Conservation (phyloP, 2,888 invertebrate species). For the Clostera curtula region DNA sequence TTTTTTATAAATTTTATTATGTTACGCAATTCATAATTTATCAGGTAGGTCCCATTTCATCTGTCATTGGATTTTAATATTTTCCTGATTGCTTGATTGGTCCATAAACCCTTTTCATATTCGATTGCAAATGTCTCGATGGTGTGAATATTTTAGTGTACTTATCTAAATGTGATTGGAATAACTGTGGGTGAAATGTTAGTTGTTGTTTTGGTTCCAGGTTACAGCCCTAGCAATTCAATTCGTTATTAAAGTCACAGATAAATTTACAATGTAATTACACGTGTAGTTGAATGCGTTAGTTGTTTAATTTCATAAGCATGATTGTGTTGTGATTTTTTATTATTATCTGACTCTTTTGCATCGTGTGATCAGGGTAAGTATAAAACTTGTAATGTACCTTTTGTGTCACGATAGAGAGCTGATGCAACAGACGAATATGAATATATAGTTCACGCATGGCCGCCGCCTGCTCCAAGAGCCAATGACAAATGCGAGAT, state of each 20-base stretch:
- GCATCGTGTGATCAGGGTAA: neutral
- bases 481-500: constrained; percentile 66
- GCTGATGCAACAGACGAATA: constrained; percentile 21
- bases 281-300: constrained; percentile 52
- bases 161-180: constrained; percentile 46
- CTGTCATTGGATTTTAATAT: constrained; percentile 42
- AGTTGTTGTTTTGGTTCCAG: constrained; percentile 72
- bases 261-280: constrained; percentile 66
- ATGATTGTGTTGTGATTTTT: constrained; percentile 54
- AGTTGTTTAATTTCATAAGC: constrained; percentile 52
- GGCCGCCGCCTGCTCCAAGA: constrained; percentile 36
- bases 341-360: constrained; percentile 16
- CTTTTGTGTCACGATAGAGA: constrained; percentile 7
- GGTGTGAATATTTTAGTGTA: constrained; percentile 61
- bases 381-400: constrained; percentile 1
- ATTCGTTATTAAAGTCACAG: constrained; percentile 50
- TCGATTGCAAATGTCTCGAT: constrained; percentile 55
- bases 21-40: constrained; percentile 33
- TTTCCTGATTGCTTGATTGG: constrained; percentile 55
- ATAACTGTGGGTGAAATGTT: constrained; percentile 62
- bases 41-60: constrained; percentile 58
- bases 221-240: constrained; percentile 61
- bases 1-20: constrained; percentile 37
- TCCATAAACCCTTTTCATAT: constrained; percentile 38
- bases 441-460: constrained; percentile 38